Conservation (phyloP, 2,888 invertebrate genomes). For the Pollenia angustigena region DNA sequence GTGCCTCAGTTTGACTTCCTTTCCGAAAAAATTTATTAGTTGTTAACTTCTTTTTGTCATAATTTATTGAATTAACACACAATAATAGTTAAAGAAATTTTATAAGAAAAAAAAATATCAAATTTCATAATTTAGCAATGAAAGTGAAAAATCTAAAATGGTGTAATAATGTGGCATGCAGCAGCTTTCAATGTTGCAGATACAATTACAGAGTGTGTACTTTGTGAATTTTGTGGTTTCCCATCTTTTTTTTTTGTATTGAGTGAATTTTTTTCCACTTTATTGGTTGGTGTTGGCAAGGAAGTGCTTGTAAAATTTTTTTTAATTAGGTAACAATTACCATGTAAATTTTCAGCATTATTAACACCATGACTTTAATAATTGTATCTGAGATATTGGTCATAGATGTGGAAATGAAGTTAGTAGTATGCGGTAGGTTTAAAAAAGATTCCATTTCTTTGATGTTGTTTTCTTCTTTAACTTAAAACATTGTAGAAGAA, state of each 20-base stretch:
- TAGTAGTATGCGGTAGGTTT: neutral
- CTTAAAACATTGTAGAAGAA: neutral
- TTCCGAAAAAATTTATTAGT: slow-evolving; percentile 39
- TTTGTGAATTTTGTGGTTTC: slow-evolving; percentile 36
- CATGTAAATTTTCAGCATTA: neutral
- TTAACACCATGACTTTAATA: slow-evolving; percentile 35
- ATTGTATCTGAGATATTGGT: slow-evolving; percentile 7
- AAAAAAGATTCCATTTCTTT: neutral
- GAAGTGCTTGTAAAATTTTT: slow-evolving; percentile 39
- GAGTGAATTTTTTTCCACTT: slow-evolving; percentile 9
- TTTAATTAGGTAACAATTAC: slow-evolving; percentile 56
- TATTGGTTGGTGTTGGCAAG: slow-evolving; percentile 13
- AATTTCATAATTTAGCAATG: slow-evolving; percentile 50
- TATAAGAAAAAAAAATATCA: slow-evolving; percentile 31
- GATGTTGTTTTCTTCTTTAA: neutral
- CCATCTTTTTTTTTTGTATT: slow-evolving; percentile 13
- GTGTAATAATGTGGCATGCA: neutral
- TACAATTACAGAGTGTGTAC: slow-evolving; percentile 32
- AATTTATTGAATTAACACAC: slow-evolving; percentile 51
- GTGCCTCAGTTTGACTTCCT: slow-evolving; percentile 49
- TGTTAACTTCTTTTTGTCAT: slow-evolving; percentile 23
- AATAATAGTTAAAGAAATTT: slow-evolving; percentile 1
- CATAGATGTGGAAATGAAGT: neutral
- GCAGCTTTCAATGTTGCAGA: slow-evolving; percentile 18
- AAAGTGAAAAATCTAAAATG: slow-evolving; percentile 22